Evolutionary conservation across 1,140 invertebrate genomes (phyloP), one percentile per base, ranked within the genome.

Genomic region (Pogonognathellus flavescens): DNA sequence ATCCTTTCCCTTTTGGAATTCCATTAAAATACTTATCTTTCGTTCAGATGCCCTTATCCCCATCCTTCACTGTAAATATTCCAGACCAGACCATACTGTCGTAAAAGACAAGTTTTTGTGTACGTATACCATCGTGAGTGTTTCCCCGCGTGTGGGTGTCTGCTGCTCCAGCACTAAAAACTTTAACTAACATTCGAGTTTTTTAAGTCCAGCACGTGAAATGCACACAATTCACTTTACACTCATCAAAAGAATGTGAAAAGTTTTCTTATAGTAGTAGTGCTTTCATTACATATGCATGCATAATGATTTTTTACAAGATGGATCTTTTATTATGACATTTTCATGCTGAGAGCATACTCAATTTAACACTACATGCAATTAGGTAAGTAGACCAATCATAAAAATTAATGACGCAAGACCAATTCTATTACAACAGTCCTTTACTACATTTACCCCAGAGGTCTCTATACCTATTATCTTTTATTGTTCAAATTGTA

Each of bases 1-100:
- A 55, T 81, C 80, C 20, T 41, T 53, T 81, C 80, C 55, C 80
- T 81, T 83, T 86, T 83, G 85, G 85, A 86, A 86, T 86, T 83
- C 85, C 85, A 86, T 86, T 86, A 83, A 86, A 86, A 86, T 86
- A 55, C 72, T 85, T 85, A 80, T 85, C 84, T 85, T 80, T 60
- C 52, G n/a, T 14, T 57, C 13, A 13, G 72, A 62, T 60, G 84
- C 70, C 84, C 70, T 84, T 70, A 62, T 84, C 66, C 83, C 66
- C 20, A 72, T 52, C 83, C 22, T 18, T 53, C 31, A 31, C 20
- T 52, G 41, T 53, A 72, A 60, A 83, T 62, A 84, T 52, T 49
- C 82, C 20, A 84, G 6, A 59, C 13, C 50, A 50, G 41, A 84
- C 57, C 66, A 70, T 84, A 62, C 52, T 62, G 59, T 62, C 60